Evolutionary conservation across 2,797 vertebrate genomes (phyloP).

Genomic region (Cheirogaleus major): DNA sequence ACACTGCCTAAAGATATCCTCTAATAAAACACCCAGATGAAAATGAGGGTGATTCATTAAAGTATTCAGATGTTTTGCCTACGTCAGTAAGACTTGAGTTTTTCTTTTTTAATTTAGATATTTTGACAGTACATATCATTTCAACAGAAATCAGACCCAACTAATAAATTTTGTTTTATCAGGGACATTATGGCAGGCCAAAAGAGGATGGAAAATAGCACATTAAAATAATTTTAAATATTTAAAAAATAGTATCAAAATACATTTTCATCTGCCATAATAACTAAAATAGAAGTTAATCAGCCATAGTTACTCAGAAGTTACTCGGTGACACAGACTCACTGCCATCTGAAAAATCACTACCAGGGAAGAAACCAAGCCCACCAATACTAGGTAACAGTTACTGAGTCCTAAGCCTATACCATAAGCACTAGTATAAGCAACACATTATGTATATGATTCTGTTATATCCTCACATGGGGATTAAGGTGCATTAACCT

Average conservation of each 20-base stretch:
- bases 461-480: not conserved
- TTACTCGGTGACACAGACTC: not conserved
- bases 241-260: not conserved
- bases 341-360: not conserved
- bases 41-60: not conserved
- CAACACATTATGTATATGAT: not conserved
- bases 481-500: not conserved
- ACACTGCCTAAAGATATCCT: not conserved
- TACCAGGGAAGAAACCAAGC: not conserved
- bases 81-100: not conserved
- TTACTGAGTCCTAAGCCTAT: not conserved
- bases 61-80: not conserved
- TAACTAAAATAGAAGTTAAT: conserved; percentile 9
- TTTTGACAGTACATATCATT: not conserved
- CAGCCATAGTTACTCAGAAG: not conserved
- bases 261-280: not conserved
- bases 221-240: not conserved
- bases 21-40: not conserved
- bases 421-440: not conserved
- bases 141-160: conserved; percentile 33
- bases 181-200: not conserved
- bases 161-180: not conserved
- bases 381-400: not conserved
- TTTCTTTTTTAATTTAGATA: not conserved
- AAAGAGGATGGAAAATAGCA: not conserved